Percentiles rank a stretch among this genome's conserved stretches.
Evolutionary conservation across 2,113 vertebrate genomes (phyloP).

Genomic region (Naja naja): DNA sequence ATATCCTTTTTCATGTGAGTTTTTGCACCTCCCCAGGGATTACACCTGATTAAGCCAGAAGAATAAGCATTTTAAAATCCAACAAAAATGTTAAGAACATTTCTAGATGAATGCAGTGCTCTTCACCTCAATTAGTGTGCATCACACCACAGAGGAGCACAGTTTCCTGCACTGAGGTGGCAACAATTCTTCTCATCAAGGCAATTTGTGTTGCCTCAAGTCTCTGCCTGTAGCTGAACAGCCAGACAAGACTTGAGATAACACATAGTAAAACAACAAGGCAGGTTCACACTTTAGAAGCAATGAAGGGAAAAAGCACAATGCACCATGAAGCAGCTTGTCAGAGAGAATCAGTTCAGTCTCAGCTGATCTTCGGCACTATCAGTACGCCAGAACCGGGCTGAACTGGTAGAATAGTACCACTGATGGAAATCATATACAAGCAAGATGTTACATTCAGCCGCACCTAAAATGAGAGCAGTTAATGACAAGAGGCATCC

Average conservation of each 20-base stretch:
- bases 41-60: background rate
- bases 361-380: no score
- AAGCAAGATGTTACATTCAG: background rate
- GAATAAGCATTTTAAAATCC: background rate
- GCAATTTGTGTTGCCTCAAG: background rate
- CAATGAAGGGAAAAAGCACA: background rate
- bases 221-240: background rate
- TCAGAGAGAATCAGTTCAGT: no score
- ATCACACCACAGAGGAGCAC: background rate
- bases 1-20: background rate
- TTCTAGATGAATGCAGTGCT: background rate
- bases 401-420: no score
- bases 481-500: background rate
- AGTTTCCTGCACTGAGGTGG: background rate
- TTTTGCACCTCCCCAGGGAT: background rate
- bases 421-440: background rate
- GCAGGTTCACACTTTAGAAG: background rate
- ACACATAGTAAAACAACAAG: background rate
- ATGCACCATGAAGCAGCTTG: background rate
- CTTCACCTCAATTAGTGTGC: background rate
- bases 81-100: background rate
- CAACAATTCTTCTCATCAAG: background rate
- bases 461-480: background rate
- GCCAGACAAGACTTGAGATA: background rate
- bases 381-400: no score